Evolutionary conservation across 2,888 invertebrate genomes (phyloP), one percentile per base, ranked within the genome.

Genomic region (Cenopis cana): DNA sequence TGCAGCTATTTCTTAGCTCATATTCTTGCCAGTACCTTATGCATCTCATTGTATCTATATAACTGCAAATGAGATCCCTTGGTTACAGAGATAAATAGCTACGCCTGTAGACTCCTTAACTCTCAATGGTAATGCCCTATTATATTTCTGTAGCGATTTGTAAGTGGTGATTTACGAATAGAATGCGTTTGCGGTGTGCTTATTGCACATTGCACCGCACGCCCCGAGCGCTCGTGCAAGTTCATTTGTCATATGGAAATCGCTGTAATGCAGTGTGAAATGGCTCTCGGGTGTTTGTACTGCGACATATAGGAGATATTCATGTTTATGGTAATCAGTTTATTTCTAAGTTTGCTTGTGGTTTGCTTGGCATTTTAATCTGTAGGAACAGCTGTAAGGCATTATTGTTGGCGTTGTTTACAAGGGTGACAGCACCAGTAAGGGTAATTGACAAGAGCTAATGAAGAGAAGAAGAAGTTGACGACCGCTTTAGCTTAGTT

Each of bases 241-340:
- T 62, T 62, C 62, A 62, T 62, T 62, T 52, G 62, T 62, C 62
- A 52, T 52, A 62, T 62, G 62, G 52, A 62, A 62, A 62, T 62
- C 50, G 50, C 14, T 18, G 36, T 10, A 50, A 36, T 41, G 29
- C n/a, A 33, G 33, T 50, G 50, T 20, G 18, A 62, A 62, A 52
- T 62, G 50, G 20, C 62, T 62, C 49, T 36, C 50, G 52, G 52
- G 62, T 50, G 52, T 18, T 36, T 52, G 36, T 62, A 41, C 46
- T 49, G 41, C 17, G 54, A 65, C 46, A 46, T 24, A 24, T 36
- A 11, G 4, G n/a, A 55, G 24, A 54, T 60, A 66, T 66, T 71
- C 14, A 62, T 60, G n/a, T 17, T 46, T 49, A 49, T 60, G 46
- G 46, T 46, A 46, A 60, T 29, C 14, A 46, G 46, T 60, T 46